Evolutionary conservation across 2,113 vertebrate species (phyloP), one percentile per base, ranked within the genome.

Genomic region (Pleuronectes platessa): DNA sequence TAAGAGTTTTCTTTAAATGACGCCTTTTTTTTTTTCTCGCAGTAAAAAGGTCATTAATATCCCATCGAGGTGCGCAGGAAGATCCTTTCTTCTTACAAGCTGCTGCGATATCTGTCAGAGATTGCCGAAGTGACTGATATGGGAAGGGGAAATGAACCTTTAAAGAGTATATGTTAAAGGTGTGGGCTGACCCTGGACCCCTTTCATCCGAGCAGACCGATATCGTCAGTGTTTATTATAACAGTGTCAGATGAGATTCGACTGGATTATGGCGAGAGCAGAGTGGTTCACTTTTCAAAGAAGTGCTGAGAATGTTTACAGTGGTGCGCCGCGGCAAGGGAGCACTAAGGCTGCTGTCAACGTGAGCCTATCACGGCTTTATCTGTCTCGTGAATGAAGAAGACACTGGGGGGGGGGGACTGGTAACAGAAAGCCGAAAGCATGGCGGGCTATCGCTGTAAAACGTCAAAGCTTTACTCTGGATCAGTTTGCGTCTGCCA

Each of bases 121-220:
- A 76, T 59, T 47, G 24, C 55, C 49, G 74, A n/a, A 54, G 56
- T 79, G 81, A 90, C 76, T 74, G 54, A 88, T 88, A 37, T 73
- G n/a, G 11, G 54, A 64, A 69, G 51, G 65, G 78, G 75, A 74
- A 68, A 61, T 63, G 21, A 82, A 83, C 65, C 79, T 84, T 71
- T 53, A 62, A 84, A 85, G 73, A 76, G 76, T 65, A 69, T 74
- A 61, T 62, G 63, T 74, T 82, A 68, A 62, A 84, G 78, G 69
- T 71, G 81, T 76, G 78, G 76, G 71, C 69, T 17, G 67, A 35
- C 59, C 76, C 82, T n/a, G 35, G 55, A 47, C 53, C 81, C 72
- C 78, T 92, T 90, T 90, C 68, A 92, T 92, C 87, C 85, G 51
- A 24, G 49, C 54, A 77, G 88, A 82, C 83, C 79, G 65, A 88